Conservation (phyloP, 2,113 vertebrate species). For the Archilochus colubris region DNA sequence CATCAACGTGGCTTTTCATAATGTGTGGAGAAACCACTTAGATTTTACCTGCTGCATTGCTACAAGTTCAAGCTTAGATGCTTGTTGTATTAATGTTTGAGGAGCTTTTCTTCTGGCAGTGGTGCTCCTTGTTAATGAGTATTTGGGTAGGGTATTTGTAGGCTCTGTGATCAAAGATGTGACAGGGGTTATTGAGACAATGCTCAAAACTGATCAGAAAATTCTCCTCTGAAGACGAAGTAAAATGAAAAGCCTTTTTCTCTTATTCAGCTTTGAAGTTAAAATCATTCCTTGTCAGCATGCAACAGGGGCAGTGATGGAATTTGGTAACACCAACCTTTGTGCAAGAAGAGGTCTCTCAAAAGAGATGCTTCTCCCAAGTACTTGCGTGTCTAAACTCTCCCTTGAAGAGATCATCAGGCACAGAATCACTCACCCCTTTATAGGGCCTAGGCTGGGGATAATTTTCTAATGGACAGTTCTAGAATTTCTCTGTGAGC, state of each 20-base stretch:
- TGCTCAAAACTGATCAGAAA: constrained; percentile 31
- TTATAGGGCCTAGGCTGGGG: background rate
- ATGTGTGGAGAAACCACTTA: constrained; percentile 16
- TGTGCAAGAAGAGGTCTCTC: constrained; percentile 22
- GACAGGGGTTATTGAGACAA: background rate
- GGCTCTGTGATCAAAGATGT: background rate
- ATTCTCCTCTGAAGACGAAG: constrained; percentile 26
- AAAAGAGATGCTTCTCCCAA: background rate
- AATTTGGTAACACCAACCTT: background rate
- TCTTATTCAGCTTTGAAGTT: background rate
- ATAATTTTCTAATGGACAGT: background rate
- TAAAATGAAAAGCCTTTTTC: constrained; percentile 1
- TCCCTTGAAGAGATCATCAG: background rate
- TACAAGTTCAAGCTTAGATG: background rate
- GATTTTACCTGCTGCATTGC: constrained; percentile 25
- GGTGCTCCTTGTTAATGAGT: background rate
- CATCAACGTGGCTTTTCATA: constrained; percentile 57
- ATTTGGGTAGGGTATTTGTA: background rate
- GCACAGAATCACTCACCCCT: background rate
- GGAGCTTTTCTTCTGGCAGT: constrained; percentile 44
- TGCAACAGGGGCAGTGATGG: background rate
- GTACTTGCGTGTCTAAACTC: background rate
- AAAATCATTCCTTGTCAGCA: background rate
- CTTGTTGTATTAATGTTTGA: constrained; percentile 13
- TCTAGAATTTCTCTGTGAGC: background rate